Base-by-base conservation (phyloP, 2,797 vertebrate genomes). In the Hydrocynus forskahlii region DNA sequence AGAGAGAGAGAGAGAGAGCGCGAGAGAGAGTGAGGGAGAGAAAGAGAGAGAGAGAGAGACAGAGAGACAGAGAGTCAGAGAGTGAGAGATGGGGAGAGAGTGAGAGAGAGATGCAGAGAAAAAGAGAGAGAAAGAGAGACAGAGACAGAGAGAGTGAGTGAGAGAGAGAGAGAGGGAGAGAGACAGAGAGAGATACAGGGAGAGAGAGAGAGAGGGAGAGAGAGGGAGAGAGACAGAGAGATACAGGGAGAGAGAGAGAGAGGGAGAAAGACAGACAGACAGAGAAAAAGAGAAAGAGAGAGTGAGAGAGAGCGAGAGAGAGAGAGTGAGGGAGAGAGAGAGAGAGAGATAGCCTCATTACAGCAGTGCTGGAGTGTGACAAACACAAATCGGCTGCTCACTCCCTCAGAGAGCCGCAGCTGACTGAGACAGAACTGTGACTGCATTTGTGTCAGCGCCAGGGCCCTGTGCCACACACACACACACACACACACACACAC, bases 371-470 rank as follows among this genome's bases (percentile, higher is more conserved):
- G 80, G 66, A 75, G 70, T 81, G 69, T 73, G 75, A 84, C 69
- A 78, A 75, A 78, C 68, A 60, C 45, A 78, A 40, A 63, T 54
- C 43, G 57, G 52, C 43, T 76, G 63, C 68, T 54, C 19, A 55
- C 38, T 59, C 59, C 48, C 62, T 60, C 5, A 62, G 62, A 52
- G 55, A 75, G 70, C 23, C 76, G 43, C 62, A 70, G 35, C 57
- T 70, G 54, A 75, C 45, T 71, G 71, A 62, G 64, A 80, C 68
- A 79, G 19, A 75, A 70, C 48, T 76, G 82, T 72, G 73, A 64
- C 73, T 83, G 57, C 17, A 19, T 75, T 66, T 79, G 76, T 84
- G 79, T 82, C 80, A 79, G 19, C 38, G 76, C 71, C 83, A 78
- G 63, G 69, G 54, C 57, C 43, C 12, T 50, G 35, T 71, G 54